These are phyloP conservation scores for Amiota communis DNA, from an alignment of 2,888 invertebrate species.

Conservation along the genomic window DNA sequence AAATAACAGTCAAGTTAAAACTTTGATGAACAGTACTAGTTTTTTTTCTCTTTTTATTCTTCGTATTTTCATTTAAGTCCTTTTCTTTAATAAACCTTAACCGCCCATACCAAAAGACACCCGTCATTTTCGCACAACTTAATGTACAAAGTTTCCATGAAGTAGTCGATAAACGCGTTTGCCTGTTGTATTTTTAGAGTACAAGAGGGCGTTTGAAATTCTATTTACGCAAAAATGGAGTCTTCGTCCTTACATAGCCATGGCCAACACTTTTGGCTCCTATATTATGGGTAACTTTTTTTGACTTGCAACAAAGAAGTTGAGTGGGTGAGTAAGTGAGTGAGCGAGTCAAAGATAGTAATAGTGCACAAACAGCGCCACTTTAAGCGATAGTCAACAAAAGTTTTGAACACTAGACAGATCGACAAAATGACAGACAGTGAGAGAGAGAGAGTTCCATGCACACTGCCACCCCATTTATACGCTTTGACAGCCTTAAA, in stretches of 20 bases:
- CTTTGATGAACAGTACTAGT: too few relatives aligned
- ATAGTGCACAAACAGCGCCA: neutral
- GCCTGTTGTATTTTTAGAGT: neutral
- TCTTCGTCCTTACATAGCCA: neutral
- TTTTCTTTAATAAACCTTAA: too few relatives aligned
- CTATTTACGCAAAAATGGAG: constrained; percentile 25
- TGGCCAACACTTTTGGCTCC: neutral
- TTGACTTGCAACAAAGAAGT: neutral
- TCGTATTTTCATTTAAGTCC: too few relatives aligned
- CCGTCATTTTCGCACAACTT: constrained; percentile 10
- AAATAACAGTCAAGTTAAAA: too few relatives aligned
- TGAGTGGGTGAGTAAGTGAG: neutral
- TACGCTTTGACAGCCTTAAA: neutral
- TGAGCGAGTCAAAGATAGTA: neutral
- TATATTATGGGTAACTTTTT: neutral
- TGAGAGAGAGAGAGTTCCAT: too few relatives aligned
- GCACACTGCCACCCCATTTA: neutral
- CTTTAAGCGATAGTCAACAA: constrained; percentile 22
- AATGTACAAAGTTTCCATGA: constrained; percentile 16
- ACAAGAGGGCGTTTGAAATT: neutral
- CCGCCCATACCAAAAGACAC: too few relatives aligned
- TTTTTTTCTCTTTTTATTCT: too few relatives aligned
- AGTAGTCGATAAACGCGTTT: constrained; percentile 24
- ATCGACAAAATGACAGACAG: too few relatives aligned
- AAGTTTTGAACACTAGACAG: constrained; percentile 19